phyloP scores from a whole-genome alignment of 2,888 invertebrate genomes.

The Anarsia innoxiella region DNA sequence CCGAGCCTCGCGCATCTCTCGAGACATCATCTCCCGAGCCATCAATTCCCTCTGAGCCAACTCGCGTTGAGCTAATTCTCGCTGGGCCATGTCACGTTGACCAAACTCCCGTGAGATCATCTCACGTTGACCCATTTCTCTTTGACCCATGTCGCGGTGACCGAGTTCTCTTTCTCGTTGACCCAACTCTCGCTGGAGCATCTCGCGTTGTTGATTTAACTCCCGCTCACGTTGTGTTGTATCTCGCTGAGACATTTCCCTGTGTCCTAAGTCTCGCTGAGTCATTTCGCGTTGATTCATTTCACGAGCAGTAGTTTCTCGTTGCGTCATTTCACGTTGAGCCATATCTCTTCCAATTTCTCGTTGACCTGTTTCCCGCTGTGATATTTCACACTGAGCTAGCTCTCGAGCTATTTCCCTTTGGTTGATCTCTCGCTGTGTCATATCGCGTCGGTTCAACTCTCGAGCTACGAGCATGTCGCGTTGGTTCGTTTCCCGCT shows the following conservation, averaged over 20 bases:
- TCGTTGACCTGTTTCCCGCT: constrained; percentile 8
- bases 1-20: too few relatives aligned
- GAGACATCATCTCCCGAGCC: constrained; percentile 14
- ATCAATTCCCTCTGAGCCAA: constrained; percentile 17
- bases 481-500: neutral
- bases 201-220: constrained; percentile 1
- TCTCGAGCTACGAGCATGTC: neutral
- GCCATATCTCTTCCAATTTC: constrained; percentile 38
- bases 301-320: constrained; percentile 9
- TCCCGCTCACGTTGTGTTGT: neutral
- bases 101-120: constrained; percentile 1
- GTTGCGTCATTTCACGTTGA: constrained; percentile 29
- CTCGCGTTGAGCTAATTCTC: constrained; percentile 10
- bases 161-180: constrained; percentile 1
- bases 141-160: neutral
- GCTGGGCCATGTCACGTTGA: constrained; percentile 10
- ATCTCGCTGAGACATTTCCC: neutral
- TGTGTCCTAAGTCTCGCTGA: neutral
- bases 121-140: constrained; percentile 17
- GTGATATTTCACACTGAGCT: neutral
- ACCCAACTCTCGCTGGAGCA: constrained; percentile 1
- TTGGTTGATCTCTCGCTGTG: neutral
- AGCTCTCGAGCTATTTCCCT: neutral
- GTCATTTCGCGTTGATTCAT: neutral
- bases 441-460: neutral